Evolutionary conservation across 2,888 invertebrate species (phyloP), one percentile per base, ranked within the genome.

Genomic region (Drosophila aldrichi): DNA sequence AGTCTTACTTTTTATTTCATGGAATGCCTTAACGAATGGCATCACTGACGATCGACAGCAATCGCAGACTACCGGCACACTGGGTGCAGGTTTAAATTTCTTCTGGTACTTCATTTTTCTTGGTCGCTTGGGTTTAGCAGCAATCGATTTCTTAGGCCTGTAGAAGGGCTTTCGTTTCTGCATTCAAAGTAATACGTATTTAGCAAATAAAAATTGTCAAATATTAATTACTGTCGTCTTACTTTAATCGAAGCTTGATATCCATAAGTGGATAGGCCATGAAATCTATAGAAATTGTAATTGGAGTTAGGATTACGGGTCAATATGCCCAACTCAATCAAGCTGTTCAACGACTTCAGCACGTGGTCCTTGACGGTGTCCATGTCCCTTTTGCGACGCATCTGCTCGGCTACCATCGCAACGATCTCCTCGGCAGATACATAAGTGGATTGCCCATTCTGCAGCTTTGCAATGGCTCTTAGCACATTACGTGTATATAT

Each of bases 241-340:
- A 49, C 49, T n/a, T 29, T 29, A 32, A 12, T 1, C 48, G 48
- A 2, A 36, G 9, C 3, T 14, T 14, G 36, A 7, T 8, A 8
- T 8, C 3, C n/a, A n/a, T 8, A 1, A 14, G 6, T 0, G 7
- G 12, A 1, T 12, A 14, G 14, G 0, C 8, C 8, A 8, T 18
- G 34, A 12, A 46, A 46, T 0, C 9, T 12, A n/a, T 46, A 57
- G 36, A 46, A 36, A 0, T 25, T 22, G 22, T 46, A 46, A 12
- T 46, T 5, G 12, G 4, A 2, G 3, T 5, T 18, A 0, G n/a
- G 12, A 0, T 0, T 57, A 0, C 36, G 36, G 1, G 22, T 9
- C 18, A 57, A 57, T 5, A 57, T 14, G n/a, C 57, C 57, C 34
- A 46, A 8, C 2, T 25, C 22, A 1, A 22, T 14, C 44, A 57